These are phyloP conservation scores for Anthrax anthrax DNA, from an alignment of 2,888 invertebrate species.

Conservation along the genomic window DNA sequence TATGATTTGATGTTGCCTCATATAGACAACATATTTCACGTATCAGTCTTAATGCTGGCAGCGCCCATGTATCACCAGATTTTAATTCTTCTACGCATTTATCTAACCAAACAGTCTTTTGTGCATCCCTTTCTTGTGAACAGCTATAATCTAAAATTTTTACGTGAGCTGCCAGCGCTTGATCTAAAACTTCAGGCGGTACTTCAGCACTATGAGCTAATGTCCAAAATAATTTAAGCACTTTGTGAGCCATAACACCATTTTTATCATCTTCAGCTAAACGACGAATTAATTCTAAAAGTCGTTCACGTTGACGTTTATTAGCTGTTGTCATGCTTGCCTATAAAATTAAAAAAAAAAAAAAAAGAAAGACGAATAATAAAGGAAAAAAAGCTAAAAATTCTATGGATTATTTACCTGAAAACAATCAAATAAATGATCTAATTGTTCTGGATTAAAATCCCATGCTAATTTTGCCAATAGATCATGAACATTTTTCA, in stretches of 20 bases:
- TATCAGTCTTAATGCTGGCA: constrained; percentile 90
- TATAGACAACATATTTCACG: constrained; percentile 90
- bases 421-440: constrained; percentile 94
- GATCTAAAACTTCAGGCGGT: constrained; percentile 93
- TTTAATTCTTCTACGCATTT: constrained; percentile 93
- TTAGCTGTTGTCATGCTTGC: constrained; percentile 91
- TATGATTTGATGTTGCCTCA: constrained; percentile 46
- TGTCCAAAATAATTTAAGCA: constrained; percentile 90
- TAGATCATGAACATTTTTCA: constrained; percentile 93
- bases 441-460: constrained; percentile 91
- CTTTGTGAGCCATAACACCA: constrained; percentile 97
- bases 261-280: constrained; percentile 97
- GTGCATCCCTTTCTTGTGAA: constrained; percentile 90
- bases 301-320: constrained; percentile 88
- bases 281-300: constrained; percentile 85
- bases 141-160: constrained; percentile 97
- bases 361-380: too few species aligned
- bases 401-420: constrained; percentile 37
- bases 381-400: neutral
- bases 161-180: constrained; percentile 85
- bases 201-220: constrained; percentile 92
- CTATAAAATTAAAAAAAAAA: constrained; percentile 39
- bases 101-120: constrained; percentile 90
- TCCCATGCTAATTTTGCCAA: constrained; percentile 96
- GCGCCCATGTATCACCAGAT: constrained; percentile 75